Base-by-base conservation (phyloP, 2,113 vertebrate species). In the Caretta caretta region DNA sequence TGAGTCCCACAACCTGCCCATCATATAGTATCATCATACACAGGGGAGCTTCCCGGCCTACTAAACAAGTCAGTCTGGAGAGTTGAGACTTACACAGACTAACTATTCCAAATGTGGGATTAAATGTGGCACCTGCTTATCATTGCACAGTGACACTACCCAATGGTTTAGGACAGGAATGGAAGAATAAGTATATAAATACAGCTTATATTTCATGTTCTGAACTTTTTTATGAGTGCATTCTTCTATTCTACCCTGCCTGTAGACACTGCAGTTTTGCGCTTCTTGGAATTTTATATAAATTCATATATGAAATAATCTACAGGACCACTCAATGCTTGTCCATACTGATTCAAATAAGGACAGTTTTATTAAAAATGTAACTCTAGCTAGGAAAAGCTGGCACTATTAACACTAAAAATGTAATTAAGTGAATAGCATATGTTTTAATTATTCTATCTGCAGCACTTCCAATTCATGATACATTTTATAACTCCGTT, bases 381-480 rank as follows among this genome's bases (percentile, higher is more conserved):
- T 97, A 97, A 75, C 84, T 93, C 54, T 92, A 94, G 84, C 42
- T 51, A 76, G 82, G 75, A 46, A 78, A 11, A 48, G 91, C 87
- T 87, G 88, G 83, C 90, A 84, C 92, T 95, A 94, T 97, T 95
- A 97, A 89, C 79, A 54, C 75, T 82, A 24, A 46, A 46, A 27
- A 46, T 48, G 13, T 48, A 46, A 24, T 48, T 48, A 78, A 48
- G 42, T 46, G 75, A 94, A 96, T 94, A 94, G 95, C 95, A 46
- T 96, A 96, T 96, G 79, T 76, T 97, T 97, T 97, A 95, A 97
- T 97, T 97, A 93, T 95, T 93, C 92, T 95, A 53, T 82, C 94
- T 93, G 92, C 91, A 96, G 53, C 94, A 95, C 95, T 96, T 97
- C 88, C 89, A 93, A 80, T 95, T 95, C 90, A 94, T 91, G 95